Conservation (phyloP, 2,797 vertebrate genomes). For the Pseudotriccus pelzelni region DNA sequence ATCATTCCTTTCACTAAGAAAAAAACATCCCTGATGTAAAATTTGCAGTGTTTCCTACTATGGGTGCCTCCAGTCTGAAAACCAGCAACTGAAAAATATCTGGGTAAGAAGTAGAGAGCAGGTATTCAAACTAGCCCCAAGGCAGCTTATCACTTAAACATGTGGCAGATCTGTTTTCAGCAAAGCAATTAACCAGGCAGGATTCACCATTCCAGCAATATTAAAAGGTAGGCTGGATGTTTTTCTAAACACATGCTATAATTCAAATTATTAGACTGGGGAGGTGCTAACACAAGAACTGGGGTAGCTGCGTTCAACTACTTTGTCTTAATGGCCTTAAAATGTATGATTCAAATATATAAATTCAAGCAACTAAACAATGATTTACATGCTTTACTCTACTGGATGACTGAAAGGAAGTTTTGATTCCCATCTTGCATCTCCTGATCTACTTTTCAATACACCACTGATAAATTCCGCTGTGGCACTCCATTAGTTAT, state of each 20-base stretch:
- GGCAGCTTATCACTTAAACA: slow-evolving; percentile 26
- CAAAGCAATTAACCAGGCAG: slow-evolving; percentile 7
- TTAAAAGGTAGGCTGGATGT: not conserved
- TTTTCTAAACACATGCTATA: not conserved
- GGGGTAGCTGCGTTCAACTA: not conserved
- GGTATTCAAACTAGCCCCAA: slow-evolving; percentile 49
- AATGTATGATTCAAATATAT: not conserved
- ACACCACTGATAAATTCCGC: not conserved
- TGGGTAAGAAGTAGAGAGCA: not conserved
- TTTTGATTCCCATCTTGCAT: not conserved
- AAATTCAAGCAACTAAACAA: not conserved
- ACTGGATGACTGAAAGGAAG: not conserved
- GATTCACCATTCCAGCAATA: not conserved
- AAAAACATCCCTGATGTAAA: not conserved
- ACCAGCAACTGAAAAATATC: not conserved
- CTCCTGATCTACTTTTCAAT: not conserved
- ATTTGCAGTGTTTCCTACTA: not conserved
- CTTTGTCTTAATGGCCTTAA: not conserved
- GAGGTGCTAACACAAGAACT: not conserved
- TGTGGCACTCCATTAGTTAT: not conserved
- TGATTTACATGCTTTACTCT: not conserved
- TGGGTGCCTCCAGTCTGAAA: not conserved
- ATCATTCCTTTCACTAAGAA: not conserved
- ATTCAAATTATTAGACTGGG: not conserved
- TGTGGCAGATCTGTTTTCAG: slow-evolving; percentile 32